Base-by-base conservation (phyloP, 2,113 vertebrate species). In the Clarias gariepinus region DNA sequence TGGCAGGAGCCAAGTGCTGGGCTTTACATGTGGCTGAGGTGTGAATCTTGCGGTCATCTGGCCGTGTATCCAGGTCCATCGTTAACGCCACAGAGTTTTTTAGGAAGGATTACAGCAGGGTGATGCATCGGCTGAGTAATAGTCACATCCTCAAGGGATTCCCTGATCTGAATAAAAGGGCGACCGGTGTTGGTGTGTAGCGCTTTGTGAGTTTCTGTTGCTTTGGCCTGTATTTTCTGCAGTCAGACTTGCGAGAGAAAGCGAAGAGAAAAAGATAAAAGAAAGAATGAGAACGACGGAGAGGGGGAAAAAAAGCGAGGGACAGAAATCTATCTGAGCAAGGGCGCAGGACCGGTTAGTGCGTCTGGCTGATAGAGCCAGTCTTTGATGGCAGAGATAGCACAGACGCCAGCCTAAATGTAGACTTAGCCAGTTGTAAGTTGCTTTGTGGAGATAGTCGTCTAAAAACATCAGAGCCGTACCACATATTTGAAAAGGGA, bases 341-440 rank as follows among this genome's bases (percentile, higher is more conserved):
- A 92, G 95, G 95, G 94, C 91, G 85, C 94, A 89, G 93, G 93
- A 93, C 89, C 94, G 93, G 93, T 94, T 93, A 89, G 64, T 88
- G 81, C 89, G 89, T 94, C 94, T 93, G 93, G 93, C 93, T 90
- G 91, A 94, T 95, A 91, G 89, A 94, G 93, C 92, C 92, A 89
- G 92, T 95, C 94, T 96, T 94, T 93, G 94, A 94, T 95, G 95
- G 94, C 91, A 87, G 91, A 94, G 96, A 95, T 94, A 94, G 92
- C 92, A 89, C 93, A 93, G 94, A 95, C 94, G 94, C 95, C 95
- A 94, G 92, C 92, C 94, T 91, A 91, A 92, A 92, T 91, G 95
- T 91, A 91, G 93, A 94, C 94, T 90, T 91, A 88, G 81, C 89
- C 90, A 94, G 94, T 91, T 92, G 82, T 53, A 90, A 93, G 91